Conservation (phyloP, 2,797 vertebrate genomes). For the Strix occidentalis region DNA sequence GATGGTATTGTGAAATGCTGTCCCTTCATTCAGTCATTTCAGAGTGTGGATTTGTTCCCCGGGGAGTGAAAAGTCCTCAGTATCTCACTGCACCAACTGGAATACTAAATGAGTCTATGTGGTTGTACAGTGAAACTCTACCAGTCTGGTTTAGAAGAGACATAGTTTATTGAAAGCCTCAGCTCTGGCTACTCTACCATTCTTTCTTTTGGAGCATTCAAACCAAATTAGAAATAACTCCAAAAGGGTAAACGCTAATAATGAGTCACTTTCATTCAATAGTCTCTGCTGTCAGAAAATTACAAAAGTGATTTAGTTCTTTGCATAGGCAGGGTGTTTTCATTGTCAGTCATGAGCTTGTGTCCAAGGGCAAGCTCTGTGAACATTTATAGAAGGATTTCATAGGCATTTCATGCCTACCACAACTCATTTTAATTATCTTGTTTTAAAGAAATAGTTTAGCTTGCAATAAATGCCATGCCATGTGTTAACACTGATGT, state of each 20-base stretch:
- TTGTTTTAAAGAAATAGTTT: slow-evolving; percentile 51
- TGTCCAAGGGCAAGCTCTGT: slow-evolving; percentile 25
- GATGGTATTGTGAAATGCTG: neutral
- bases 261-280: neutral
- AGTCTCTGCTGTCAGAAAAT: slow-evolving; percentile 10
- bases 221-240: slow-evolving; percentile 17
- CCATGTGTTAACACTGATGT: neutral
- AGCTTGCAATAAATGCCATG: slow-evolving; percentile 22
- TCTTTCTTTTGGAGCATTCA: neutral
- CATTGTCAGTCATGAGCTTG: neutral
- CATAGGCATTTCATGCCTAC: slow-evolving; percentile 10
- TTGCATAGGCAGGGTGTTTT: neutral
- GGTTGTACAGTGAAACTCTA: neutral
- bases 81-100: neutral
- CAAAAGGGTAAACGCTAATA: neutral
- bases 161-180: neutral
- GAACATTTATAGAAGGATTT: slow-evolving; percentile 15
- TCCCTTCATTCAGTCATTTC: neutral
- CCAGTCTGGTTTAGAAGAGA: neutral
- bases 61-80: neutral
- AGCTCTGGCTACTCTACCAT: neutral
- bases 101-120: neutral
- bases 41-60: neutral
- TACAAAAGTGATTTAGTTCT: neutral
- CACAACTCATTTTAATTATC: slow-evolving; percentile 45